Evolutionary conservation across 2,888 invertebrate species (phyloP), one percentile per base, ranked within the genome.

Genomic region (Lithophane socia): DNA sequence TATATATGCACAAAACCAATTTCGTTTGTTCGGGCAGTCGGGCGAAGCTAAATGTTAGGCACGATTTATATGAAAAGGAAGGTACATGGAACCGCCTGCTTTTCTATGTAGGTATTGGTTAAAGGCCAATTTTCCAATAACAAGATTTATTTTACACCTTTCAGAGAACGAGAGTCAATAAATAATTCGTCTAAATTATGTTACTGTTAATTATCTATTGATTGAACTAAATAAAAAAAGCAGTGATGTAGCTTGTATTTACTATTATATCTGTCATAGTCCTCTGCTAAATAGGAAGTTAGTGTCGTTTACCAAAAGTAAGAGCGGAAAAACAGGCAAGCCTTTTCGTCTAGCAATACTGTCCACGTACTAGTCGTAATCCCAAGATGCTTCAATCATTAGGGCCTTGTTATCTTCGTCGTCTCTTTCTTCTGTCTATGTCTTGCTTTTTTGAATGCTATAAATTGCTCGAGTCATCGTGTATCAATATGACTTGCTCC

Each of bases 1-100:
- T 56, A 68, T 65, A 75, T 18, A 79, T 75, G 64, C 52, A 64
- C 9, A 37, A 49, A 74, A 56, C n/a, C 24, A 64, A 74, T 79
- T 68, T 79, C 12, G 24, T n/a, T 64, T 58, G 44, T 67, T 63
- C 8, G 61, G 37, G 54, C 13, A n/a, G 12, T 77, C 12, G 24
- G 12, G 3, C 13, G 21, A 63, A 66, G 21, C 74, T 68, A n/a
- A 47, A 67, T 60, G 29, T 42, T 73, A 13, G 18, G 7, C 3
- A 49, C 42, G 21, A 73, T 44, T 49, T 56, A 56, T 67, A 16
- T 18, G 21, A 61, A 58, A 47, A 65, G 12, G 52, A 42, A 66
- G 52, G 24, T 29, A 65, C 21, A 66, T 5, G 60, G 29, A 37
- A 21, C 12, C 1, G 12, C 13, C 16, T 37, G 44, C 7, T 7